Conservation (phyloP, 2,888 invertebrate species). For the Oscheius myriophilus region DNA sequence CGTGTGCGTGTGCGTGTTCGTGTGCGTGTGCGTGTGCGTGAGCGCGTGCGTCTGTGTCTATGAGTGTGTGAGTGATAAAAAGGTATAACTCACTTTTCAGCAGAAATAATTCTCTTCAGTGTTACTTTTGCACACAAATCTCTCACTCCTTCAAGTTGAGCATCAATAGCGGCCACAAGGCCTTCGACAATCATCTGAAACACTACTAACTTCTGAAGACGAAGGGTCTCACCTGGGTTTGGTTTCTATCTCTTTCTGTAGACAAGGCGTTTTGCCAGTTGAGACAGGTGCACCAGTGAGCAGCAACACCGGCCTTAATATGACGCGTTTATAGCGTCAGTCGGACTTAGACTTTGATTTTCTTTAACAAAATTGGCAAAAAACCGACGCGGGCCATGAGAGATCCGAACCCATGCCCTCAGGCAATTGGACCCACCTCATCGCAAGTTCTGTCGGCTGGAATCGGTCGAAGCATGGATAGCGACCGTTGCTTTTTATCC, state of each 20-base stretch:
- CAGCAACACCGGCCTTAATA: constrained; percentile 84
- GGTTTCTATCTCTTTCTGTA: background rate
- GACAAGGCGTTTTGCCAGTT: constrained; percentile 78
- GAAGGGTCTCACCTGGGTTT: background rate
- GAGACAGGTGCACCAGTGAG: constrained; percentile 95
- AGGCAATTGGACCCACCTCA: too few species aligned
- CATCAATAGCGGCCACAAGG: constrained; percentile 71
- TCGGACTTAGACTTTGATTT: too few species aligned
- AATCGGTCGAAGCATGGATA: constrained; percentile 60
- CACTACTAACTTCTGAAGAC: background rate
- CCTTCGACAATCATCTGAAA: constrained; percentile 71
- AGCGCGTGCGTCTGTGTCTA: too few species aligned
- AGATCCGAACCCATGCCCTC: too few species aligned
- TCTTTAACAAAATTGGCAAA: too few species aligned
- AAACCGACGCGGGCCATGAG: too few species aligned
- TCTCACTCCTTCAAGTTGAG: constrained; percentile 74
- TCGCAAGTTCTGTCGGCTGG: constrained; percentile 53
- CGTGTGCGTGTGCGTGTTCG: too few species aligned
- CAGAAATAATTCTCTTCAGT: constrained; percentile 71
- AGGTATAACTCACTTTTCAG: constrained; percentile 28
- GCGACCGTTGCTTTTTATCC: constrained; percentile 32
- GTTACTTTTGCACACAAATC: constrained; percentile 69
- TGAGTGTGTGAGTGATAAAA: too few species aligned
- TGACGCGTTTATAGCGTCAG: too few species aligned
- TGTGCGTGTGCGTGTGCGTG: too few species aligned